Evolutionary conservation across 2,113 vertebrate species (phyloP).

Genomic region (Raja brachyura): DNA sequence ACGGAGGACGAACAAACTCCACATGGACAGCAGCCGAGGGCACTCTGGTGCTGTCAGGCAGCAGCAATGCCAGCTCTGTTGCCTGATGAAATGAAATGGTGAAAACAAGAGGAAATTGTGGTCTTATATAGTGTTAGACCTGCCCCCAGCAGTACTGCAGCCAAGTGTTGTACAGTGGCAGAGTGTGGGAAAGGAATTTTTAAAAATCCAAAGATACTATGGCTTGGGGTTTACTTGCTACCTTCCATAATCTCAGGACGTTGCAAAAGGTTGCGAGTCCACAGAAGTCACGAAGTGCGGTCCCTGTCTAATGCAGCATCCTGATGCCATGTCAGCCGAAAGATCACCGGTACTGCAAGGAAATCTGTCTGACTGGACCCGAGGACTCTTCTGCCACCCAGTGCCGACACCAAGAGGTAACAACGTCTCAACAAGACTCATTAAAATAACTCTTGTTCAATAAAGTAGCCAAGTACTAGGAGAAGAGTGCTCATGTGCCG

Average conservation of each 20-base stretch:
- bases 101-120: no score
- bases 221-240: neutral
- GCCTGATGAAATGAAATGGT: no score
- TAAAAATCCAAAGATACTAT: neutral
- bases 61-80: no score
- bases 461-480: neutral
- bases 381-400: conserved; percentile 9
- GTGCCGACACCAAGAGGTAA: neutral
- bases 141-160: neutral
- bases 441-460: neutral
- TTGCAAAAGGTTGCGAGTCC: neutral
- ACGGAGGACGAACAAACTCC: no score
- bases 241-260: neutral
- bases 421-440: neutral
- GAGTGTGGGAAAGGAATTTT: neutral
- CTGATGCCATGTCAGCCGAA: neutral
- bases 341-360: neutral
- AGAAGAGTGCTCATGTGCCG: neutral
- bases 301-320: neutral
- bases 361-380: neutral
- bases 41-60: no score
- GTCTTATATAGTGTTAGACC: neutral
- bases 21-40: no score
- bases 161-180: neutral
- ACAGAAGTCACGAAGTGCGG: neutral